Conservation (phyloP, 2,113 vertebrate genomes). For the Nesoenas mayeri region DNA sequence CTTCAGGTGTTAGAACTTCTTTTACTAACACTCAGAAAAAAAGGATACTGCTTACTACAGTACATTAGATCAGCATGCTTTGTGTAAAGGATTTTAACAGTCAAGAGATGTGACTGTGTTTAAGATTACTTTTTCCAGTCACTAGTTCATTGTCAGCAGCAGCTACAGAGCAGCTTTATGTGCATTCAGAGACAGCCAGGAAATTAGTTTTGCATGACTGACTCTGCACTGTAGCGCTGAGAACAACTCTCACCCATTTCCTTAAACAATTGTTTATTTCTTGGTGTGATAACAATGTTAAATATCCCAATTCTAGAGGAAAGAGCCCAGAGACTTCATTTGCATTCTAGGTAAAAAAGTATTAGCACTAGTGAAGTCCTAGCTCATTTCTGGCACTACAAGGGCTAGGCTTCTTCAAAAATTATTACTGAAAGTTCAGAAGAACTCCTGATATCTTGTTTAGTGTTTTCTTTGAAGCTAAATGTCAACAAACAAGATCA, state of each 20-base stretch:
- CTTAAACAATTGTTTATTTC: slow-evolving; percentile 78
- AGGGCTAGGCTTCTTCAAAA: background rate
- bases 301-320: slow-evolving; percentile 53
- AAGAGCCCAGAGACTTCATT: background rate
- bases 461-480: slow-evolving; percentile 1
- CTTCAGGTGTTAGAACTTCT: slow-evolving; percentile 60
- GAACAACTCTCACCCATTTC: slow-evolving; percentile 65
- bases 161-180: slow-evolving; percentile 81
- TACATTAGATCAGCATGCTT: slow-evolving; percentile 71
- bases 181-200: slow-evolving; percentile 81
- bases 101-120: slow-evolving; percentile 83
- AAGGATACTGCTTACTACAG: slow-evolving; percentile 39
- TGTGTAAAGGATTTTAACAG: slow-evolving; percentile 81
- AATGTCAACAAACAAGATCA: background rate
- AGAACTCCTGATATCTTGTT: slow-evolving; percentile 3
- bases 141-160: slow-evolving; percentile 81
- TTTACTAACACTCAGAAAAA: slow-evolving; percentile 6
- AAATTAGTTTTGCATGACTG: slow-evolving; percentile 85
- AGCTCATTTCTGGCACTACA: background rate
- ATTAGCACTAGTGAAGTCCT: background rate
- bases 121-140: slow-evolving; percentile 82
- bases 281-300: slow-evolving; percentile 72
- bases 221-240: slow-evolving; percentile 69
- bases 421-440: background rate
- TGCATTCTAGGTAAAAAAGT: slow-evolving; percentile 22